A percentile compares a stretch with the other conserved stretches of the same genome.
Conservation (phyloP, 2,888 invertebrate species). For the Punctoribates punctum region DNA sequence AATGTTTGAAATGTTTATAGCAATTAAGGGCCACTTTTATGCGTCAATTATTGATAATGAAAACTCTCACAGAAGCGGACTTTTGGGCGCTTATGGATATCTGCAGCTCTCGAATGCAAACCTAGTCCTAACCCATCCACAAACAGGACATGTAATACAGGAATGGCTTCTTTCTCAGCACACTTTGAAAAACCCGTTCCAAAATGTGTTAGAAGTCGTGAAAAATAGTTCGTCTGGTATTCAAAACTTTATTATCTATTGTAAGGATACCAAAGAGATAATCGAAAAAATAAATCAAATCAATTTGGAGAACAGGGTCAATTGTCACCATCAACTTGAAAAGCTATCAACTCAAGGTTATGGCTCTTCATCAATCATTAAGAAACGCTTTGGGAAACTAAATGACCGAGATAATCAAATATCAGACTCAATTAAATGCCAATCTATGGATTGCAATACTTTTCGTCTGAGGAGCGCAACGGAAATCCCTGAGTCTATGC, state of each 20-base stretch:
- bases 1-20: constrained; percentile 29
- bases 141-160: constrained; percentile 48
- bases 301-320: not conserved
- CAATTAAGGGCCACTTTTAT: constrained; percentile 45
- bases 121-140: constrained; percentile 45
- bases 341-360: not conserved
- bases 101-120: constrained; percentile 45
- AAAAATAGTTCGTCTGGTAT: not conserved
- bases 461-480: not conserved
- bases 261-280: constrained; percentile 1
- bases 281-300: not conserved
- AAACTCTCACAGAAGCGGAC: constrained; percentile 44
- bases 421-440: not conserved
- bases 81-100: constrained; percentile 48
- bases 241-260: constrained; percentile 9
- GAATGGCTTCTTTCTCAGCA: constrained; percentile 46
- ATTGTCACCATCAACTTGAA: not conserved
- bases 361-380: not conserved
- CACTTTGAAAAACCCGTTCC: not conserved
- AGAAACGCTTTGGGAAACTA: not conserved
- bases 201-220: not conserved
- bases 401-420: not conserved
- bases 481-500: constrained; percentile 26
- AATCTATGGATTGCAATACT: not conserved
- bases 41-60: constrained; percentile 48